Evolutionary conservation across 92 coral and sea anemone species (phyloP), one percentile per base, ranked within the genome.

Genomic region (Paramuricea clavata): DNA sequence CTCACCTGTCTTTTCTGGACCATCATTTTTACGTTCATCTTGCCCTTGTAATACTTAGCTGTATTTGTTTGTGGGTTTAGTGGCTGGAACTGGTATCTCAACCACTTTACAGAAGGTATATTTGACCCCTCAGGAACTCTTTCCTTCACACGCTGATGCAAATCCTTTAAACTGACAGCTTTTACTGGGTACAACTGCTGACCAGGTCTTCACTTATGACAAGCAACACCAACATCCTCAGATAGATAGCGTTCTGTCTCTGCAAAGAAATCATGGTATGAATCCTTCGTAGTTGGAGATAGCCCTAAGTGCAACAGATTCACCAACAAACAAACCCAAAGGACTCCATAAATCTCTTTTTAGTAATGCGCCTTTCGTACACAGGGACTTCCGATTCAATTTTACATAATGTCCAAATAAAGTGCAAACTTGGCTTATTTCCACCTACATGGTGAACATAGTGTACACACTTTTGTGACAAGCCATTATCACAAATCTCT

Each of bases 381-480:
- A 75, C 81, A 8, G 61, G 81, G 81, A 22, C 62, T 75, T 75
- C 81, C 41, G 64, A 8, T 75, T 75, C 81, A 75, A 75, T 22
- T 75, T 75, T 27, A 49, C 62, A 33, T 11, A 54, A 50, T 32
- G 49, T 23, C 84, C 88, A 88, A 25, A 88, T 49, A 62, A 88
- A 88, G 84, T 88, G 92, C 72, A 88, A 52, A 62, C 85, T 88
- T 42, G 47, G 83, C 87, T 88, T 88, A 42, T 75, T 83, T 25
- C 92, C 92, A 74, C 92, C 88, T 43, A 67, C 61, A 49, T 88
- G 75, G 61, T 81, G 83, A 21, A 69, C 33, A 61, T 82, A 82
- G 57, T 88, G 88, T 28, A 74, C 91, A 61, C 91, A 88, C 50
- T 74, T 73, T 27, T 34, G 75, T 59, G 75, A 59, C 61, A 82